A percentile compares a stretch with the other conserved stretches of the same genome.
Evolutionary conservation across 2,888 invertebrate species (phyloP).

Genomic region (Heliconius charithonia): DNA sequence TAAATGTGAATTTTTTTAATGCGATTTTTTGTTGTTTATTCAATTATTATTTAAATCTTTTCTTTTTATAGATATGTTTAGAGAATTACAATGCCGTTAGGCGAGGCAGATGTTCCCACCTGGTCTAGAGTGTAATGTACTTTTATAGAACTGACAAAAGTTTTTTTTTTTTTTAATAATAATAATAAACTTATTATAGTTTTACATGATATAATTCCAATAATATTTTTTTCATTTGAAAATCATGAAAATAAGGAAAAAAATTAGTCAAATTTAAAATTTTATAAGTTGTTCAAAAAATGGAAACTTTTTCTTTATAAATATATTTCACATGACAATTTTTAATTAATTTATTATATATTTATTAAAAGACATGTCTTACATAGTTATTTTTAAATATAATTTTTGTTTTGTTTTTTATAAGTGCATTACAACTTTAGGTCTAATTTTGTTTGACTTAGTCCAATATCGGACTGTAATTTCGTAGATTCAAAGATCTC

Average conservation of each 20-base stretch:
- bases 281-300: no score
- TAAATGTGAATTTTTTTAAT: constrained; percentile 19
- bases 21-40: constrained; percentile 13
- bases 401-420: neutral
- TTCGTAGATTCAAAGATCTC: constrained; percentile 76
- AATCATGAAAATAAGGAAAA: no score
- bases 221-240: no score
- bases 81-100: constrained; percentile 74
- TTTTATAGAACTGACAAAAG: neutral
- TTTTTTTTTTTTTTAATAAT: neutral
- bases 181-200: no score
- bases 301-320: no score
- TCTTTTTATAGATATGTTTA: constrained; percentile 52
- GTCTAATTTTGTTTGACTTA: constrained; percentile 59
- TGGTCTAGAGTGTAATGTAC: constrained; percentile 38
- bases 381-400: neutral
- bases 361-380: neutral
- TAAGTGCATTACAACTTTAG: constrained; percentile 27
- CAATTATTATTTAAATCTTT: constrained; percentile 27
- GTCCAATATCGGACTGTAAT: constrained; percentile 66
- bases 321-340: neutral
- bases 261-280: no score
- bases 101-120: constrained; percentile 80
- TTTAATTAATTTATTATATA: neutral
- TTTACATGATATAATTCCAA: no score